A percentile compares a stretch with the other conserved stretches of the same genome.
phyloP scores from a whole-genome alignment of 2,888 invertebrate genomes.

The Ophion obscuratus region DNA sequence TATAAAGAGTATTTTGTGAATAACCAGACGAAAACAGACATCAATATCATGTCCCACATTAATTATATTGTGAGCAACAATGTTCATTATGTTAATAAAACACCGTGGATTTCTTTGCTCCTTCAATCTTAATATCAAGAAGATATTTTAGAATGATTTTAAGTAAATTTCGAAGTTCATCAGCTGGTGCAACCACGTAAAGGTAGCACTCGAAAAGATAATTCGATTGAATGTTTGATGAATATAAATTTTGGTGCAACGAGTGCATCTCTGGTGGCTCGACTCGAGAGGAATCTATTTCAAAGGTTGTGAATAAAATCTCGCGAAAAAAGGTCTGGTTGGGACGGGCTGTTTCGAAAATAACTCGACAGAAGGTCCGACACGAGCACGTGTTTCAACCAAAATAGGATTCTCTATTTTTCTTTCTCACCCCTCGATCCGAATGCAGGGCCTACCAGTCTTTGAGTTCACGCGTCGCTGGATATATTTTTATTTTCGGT shows the following conservation, averaged over 20 bases:
- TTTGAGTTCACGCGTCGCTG: conserved; percentile 60
- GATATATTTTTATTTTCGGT: conserved; percentile 44
- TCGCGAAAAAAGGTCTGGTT: conserved; percentile 14
- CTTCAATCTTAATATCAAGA: too few relatives aligned
- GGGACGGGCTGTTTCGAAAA: conserved; percentile 49
- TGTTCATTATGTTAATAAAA: too few relatives aligned
- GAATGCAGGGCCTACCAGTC: conserved; percentile 27
- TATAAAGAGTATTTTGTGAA: too few relatives aligned
- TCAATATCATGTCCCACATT: too few relatives aligned
- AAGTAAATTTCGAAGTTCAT: background rate
- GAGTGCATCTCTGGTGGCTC: conserved; percentile 3
- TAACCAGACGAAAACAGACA: too few relatives aligned
- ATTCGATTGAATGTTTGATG: background rate
- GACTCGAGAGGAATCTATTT: conserved; percentile 1
- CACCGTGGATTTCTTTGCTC: too few relatives aligned
- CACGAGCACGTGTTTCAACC: conserved; percentile 55
- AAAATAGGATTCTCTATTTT: conserved; percentile 58
- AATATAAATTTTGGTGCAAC: background rate
- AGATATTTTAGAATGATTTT: background rate
- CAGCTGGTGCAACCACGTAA: too few relatives aligned
- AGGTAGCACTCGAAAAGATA: too few relatives aligned
- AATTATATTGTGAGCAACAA: too few relatives aligned
- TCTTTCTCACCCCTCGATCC: conserved; percentile 29
- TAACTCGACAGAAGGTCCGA: conserved; percentile 53
- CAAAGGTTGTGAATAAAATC: conserved; percentile 35